A percentile compares a stretch with the other conserved stretches of the same genome.
Evolutionary conservation across 2,797 vertebrate species (phyloP).

Genomic region (Corythornis leucogaster): DNA sequence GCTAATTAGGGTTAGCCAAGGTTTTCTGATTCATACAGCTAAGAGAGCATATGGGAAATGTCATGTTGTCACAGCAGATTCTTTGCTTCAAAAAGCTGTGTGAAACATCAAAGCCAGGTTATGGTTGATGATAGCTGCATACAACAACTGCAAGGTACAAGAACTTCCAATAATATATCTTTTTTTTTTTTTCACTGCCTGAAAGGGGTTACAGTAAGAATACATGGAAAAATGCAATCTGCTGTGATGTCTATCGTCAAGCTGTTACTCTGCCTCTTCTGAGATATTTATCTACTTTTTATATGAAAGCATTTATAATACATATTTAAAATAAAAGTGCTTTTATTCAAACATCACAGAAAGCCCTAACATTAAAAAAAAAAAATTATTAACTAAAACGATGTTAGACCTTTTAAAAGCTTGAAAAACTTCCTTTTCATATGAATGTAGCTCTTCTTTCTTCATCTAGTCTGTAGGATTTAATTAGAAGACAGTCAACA

Average conservation of each 20-base stretch:
- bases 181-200: neutral
- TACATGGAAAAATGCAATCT: neutral
- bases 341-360: neutral
- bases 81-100: constrained; percentile 41
- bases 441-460: neutral
- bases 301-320: neutral
- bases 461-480: neutral
- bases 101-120: constrained; percentile 41
- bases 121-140: constrained; percentile 27
- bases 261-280: neutral
- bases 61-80: constrained; percentile 26
- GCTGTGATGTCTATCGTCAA: neutral
- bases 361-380: constrained; percentile 6
- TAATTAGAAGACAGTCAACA: neutral
- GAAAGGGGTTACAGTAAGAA: neutral
- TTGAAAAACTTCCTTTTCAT: neutral
- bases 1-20: constrained; percentile 39
- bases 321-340: neutral
- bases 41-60: constrained; percentile 47
- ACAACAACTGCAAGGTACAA: neutral
- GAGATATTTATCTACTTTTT: neutral
- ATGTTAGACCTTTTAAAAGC: neutral
- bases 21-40: constrained; percentile 23
- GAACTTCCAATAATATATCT: neutral
- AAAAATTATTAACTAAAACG: neutral